A percentile compares a stretch with the other conserved stretches of the same genome.
These are phyloP conservation scores for Phoxinus phoxinus DNA, from an alignment of 2,113 vertebrate species.

Conservation along the genomic window DNA sequence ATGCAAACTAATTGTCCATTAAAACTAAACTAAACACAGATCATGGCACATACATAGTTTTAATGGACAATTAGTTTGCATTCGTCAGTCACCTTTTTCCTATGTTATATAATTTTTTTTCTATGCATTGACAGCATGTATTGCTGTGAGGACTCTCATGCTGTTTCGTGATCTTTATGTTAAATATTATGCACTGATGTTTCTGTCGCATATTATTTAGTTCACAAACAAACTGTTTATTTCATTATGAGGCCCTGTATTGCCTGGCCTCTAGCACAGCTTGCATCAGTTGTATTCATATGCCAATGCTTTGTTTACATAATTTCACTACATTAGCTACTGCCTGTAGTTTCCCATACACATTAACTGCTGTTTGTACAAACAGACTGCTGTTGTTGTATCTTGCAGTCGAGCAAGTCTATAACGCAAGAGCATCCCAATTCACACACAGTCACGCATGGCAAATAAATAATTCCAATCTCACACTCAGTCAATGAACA, in stretches of 20 bases:
- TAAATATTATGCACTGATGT: neutral
- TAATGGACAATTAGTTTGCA: no score
- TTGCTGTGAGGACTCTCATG: neutral
- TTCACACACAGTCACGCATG: neutral
- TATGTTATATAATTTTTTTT: no score
- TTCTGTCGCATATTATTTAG: neutral
- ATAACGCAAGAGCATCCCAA: neutral
- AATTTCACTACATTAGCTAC: neutral
- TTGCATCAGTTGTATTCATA: neutral
- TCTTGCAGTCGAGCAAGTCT: neutral
- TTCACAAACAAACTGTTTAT: neutral
- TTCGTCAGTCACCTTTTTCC: no score
- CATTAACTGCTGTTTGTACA: neutral
- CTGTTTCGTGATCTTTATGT: neutral
- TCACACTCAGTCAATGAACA: slow-evolving; percentile 4
- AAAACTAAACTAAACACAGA: no score
- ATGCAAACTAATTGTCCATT: no score
- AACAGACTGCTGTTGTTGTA: neutral
- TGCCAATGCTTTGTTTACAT: slow-evolving; percentile 8
- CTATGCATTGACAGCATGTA: neutral
- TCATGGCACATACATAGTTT: neutral
- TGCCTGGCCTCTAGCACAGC: neutral
- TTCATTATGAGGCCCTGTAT: neutral
- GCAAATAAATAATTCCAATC: neutral
- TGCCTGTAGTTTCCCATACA: neutral